phyloP scores from a whole-genome alignment of 2,888 invertebrate genomes.

The Venusia cambrica region DNA sequence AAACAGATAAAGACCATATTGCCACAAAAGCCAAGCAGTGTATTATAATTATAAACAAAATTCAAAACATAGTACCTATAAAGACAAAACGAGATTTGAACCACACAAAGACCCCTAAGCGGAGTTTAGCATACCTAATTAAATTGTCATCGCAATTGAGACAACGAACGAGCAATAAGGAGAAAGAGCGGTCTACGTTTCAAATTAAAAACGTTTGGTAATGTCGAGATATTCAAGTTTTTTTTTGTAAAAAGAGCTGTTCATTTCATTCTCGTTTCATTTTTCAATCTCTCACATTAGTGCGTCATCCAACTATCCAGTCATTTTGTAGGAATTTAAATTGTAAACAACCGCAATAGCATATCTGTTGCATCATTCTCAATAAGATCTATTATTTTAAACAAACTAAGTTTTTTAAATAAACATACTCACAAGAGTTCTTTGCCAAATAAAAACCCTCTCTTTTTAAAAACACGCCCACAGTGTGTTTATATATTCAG shows the following conservation, averaged over 20 bases:
- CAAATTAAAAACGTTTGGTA: slow-evolving; percentile 13
- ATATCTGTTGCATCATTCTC: slow-evolving; percentile 15
- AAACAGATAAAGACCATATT: not conserved
- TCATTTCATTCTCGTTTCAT: slow-evolving; percentile 13
- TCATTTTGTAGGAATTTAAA: slow-evolving; percentile 18
- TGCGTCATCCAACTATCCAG: slow-evolving; percentile 20
- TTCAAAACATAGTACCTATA: slow-evolving; percentile 9
- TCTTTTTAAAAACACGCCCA: no score
- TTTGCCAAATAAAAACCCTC: no score
- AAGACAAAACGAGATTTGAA: slow-evolving; percentile 22
- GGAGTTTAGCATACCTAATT: slow-evolving; percentile 15
- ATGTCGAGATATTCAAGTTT: slow-evolving; percentile 3
- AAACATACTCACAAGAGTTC: no score
- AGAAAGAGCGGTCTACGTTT: slow-evolving; percentile 13
- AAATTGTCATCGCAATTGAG: slow-evolving; percentile 18
- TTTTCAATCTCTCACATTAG: no score
- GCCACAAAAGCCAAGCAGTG: not conserved
- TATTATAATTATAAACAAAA: slow-evolving; percentile 14
- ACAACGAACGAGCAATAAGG: slow-evolving; percentile 16
- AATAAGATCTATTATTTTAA: slow-evolving; percentile 19
- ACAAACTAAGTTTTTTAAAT: slow-evolving; percentile 10
- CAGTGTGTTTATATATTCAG: no score
- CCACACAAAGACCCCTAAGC: slow-evolving; percentile 17
- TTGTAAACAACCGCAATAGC: slow-evolving; percentile 24
- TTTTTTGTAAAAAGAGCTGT: slow-evolving; percentile 16